A percentile compares a stretch with the other conserved stretches of the same genome.
Evolutionary conservation across 2,888 invertebrate genomes (phyloP).

Genomic region (Orchesellides sinensis): DNA sequence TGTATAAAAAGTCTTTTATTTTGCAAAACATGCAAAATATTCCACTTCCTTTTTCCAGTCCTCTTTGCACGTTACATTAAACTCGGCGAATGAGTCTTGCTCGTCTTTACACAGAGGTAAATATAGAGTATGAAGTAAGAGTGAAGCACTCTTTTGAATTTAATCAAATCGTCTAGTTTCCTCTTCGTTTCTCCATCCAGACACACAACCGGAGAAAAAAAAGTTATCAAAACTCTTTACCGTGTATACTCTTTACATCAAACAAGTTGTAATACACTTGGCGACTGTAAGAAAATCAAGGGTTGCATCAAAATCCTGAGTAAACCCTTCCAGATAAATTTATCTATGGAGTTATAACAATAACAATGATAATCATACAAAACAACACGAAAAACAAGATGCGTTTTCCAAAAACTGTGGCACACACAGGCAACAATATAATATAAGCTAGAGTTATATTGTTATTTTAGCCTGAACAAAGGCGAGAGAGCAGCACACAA

Average conservation of each 20-base stretch:
- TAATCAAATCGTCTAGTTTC: not conserved
- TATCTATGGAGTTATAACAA: not conserved
- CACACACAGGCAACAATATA: not conserved
- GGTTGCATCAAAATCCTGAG: constrained; percentile 1
- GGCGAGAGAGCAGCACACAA: not conserved
- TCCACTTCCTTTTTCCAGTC: not conserved
- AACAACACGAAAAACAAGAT: not conserved
- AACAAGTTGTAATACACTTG: not conserved
- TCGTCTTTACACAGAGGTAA: not conserved
- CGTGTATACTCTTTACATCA: no score
- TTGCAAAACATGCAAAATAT: not conserved
- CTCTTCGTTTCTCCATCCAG: no score
- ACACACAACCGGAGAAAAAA: no score
- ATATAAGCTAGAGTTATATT: not conserved
- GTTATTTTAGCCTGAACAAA: not conserved
- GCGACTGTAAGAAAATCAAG: not conserved
- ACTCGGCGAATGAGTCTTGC: not conserved
- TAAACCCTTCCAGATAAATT: no score
- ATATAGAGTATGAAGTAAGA: not conserved
- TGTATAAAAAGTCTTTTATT: no score
- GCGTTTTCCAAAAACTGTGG: not conserved
- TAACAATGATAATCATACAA: not conserved
- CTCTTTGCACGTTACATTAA: not conserved
- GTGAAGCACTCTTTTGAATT: not conserved
- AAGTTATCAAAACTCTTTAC: no score